A percentile compares a stretch with the other conserved stretches of the same genome.
phyloP scores from a whole-genome alignment of 2,113 vertebrate genomes.

The Kryptolebias marmoratus region DNA sequence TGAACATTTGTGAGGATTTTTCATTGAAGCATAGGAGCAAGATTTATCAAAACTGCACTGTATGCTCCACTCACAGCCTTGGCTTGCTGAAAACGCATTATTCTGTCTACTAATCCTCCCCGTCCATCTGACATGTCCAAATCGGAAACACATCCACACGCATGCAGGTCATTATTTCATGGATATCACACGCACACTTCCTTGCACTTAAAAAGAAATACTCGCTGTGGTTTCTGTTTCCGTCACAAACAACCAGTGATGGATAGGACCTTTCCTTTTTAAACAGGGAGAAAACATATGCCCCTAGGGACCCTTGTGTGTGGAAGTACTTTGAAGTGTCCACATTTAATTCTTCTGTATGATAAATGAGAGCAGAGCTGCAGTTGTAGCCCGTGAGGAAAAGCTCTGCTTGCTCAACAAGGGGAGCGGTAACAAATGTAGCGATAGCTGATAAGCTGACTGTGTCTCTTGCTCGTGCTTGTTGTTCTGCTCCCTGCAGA shows the following conservation, averaged over 20 bases:
- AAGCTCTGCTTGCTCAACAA: slow-evolving; percentile 60
- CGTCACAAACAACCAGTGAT: slow-evolving; percentile 77
- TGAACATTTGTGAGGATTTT: slow-evolving; percentile 59
- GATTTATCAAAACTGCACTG: slow-evolving; percentile 65
- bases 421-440: slow-evolving; percentile 77
- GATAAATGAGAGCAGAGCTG: slow-evolving; percentile 73
- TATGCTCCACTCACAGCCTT: slow-evolving; percentile 45
- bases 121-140: slow-evolving; percentile 52
- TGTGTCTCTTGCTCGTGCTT: slow-evolving; percentile 70
- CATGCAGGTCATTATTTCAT: slow-evolving; percentile 35
- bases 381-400: slow-evolving; percentile 69
- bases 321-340: slow-evolving; percentile 79
- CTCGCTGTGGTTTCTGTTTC: slow-evolving; percentile 53
- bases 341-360: slow-evolving; percentile 80
- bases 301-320: slow-evolving; percentile 71
- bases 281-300: slow-evolving; percentile 73
- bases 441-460: slow-evolving; percentile 76
- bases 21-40: slow-evolving; percentile 25
- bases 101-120: slow-evolving; percentile 46
- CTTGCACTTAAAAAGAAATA: slow-evolving; percentile 36
- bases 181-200: slow-evolving; percentile 10
- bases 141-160: slow-evolving; percentile 36
- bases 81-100: slow-evolving; percentile 60
- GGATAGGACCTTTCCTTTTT: slow-evolving; percentile 73
- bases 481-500: slow-evolving; percentile 72